phyloP scores from a whole-genome alignment of 2,888 invertebrate species.

The Pheosia tremula region DNA sequence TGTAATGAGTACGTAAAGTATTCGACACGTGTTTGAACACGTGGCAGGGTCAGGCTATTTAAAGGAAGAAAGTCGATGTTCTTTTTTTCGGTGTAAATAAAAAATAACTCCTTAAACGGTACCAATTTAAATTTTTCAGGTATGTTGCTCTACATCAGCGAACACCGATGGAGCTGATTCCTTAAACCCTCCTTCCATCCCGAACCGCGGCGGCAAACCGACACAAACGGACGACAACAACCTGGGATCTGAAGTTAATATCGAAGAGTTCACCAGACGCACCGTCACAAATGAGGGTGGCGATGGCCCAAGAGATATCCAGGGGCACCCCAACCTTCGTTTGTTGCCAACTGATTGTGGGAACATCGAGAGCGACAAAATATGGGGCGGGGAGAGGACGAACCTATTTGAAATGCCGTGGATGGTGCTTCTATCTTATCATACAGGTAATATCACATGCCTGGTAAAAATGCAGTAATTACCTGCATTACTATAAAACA shows the following conservation, averaged over 20 bases:
- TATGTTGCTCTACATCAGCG: conserved; percentile 44
- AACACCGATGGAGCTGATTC: not conserved
- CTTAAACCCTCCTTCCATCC: not conserved
- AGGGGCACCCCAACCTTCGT: conserved; percentile 39
- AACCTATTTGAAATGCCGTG: conserved; percentile 88
- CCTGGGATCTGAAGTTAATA: conserved; percentile 8
- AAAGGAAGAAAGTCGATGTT: too few species aligned
- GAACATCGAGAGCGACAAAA: conserved; percentile 75
- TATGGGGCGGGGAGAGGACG: conserved; percentile 86
- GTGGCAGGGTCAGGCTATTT: too few species aligned
- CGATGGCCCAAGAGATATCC: conserved; percentile 26
- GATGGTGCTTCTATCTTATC: conserved; percentile 89
- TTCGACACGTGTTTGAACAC: too few species aligned
- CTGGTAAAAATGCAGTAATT: too few species aligned
- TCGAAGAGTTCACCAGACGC: conserved; percentile 25
- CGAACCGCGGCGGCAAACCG: conserved; percentile 1
- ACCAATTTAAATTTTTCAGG: conserved; percentile 34
- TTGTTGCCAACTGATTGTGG: conserved; percentile 82
- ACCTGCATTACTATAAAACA: too few species aligned
- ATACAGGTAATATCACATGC: conserved; percentile 51
- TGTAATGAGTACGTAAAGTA: too few species aligned
- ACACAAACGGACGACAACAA: conserved; percentile 11
- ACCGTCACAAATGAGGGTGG: conserved; percentile 10
- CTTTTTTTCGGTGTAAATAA: too few species aligned
- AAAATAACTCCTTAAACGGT: too few species aligned